Base-by-base conservation (phyloP, 2,113 vertebrate species). In the Periophthalmus modestus region DNA sequence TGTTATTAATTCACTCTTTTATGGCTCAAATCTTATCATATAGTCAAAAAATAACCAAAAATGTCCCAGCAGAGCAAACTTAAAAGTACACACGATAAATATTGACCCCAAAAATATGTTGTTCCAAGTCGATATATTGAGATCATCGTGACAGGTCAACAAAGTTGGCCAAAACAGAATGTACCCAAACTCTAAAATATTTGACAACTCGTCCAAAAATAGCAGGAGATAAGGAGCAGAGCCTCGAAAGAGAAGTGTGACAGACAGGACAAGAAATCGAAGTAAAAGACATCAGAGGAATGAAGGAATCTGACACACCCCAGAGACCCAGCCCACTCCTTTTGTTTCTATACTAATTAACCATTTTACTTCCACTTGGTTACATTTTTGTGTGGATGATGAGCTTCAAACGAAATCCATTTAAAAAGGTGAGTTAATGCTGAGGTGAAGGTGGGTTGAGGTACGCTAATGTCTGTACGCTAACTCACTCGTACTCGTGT, bases 401-500 rank as follows among this genome's bases (percentile, higher is more conserved):
- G 16, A 16, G 50, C 36, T 39, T 12, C 0, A 9, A 66, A 39
- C 12, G 9, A 43, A 43, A n/a, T 16, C 5, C 33, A 15, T 14
- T 43, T 15, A n/a, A 73, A 54, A 2, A 33, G 59, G 52, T n/a
- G 48, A 52, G 48, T 52, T 2, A 11, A 19, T 18, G 50, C 15
- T 7, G 13, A 14, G 43, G 28, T 28, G 1, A 1, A 28, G 28
- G 28, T 28, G 3, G 1, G 28, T 3, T 28, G 28, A 28, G 28
- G 28, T 28, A 28, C 28, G 28, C 46, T 54, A 58, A 33, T 50
- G 12, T 50, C 62, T 6, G 48, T 34, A 28, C 28, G 28, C 1
- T 28, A 28, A 96, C 96, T 98, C 93, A 98, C 97, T 97, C 89
- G 14, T 90, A 92, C 43, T 84, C 79, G 0, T 75, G 80, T 7